These are phyloP conservation scores for Serinus canaria DNA, from an alignment of 2,113 vertebrate genomes.

Conservation along the genomic window DNA sequence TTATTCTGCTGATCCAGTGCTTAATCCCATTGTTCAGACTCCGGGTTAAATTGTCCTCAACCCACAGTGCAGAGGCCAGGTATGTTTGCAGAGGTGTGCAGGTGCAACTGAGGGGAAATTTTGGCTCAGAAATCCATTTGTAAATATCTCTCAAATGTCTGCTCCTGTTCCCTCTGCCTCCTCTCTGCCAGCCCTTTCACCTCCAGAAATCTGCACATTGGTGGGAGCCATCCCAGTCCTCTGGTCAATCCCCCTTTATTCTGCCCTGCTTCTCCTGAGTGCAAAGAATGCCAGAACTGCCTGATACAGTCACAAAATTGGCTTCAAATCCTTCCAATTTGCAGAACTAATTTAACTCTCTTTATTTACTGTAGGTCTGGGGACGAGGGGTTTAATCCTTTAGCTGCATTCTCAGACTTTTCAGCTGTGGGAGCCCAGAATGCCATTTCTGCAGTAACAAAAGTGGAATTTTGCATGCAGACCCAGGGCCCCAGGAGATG, in stretches of 20 bases:
- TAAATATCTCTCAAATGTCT: neutral
- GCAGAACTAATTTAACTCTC: constrained; percentile 11
- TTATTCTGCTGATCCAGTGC: constrained; percentile 1
- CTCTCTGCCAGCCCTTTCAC: neutral
- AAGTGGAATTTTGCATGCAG: neutral
- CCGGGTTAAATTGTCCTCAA: neutral
- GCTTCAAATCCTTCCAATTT: neutral
- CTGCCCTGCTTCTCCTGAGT: neutral
- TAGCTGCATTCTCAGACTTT: neutral
- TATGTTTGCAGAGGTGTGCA: neutral
- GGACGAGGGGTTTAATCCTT: neutral
- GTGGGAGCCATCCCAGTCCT: neutral
- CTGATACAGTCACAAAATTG: neutral
- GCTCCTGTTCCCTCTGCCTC: neutral
- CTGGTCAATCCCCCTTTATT: neutral
- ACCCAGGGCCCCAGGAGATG: neutral
- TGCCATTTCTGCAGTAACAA: neutral
- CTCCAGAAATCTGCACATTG: neutral
- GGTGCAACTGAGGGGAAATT: neutral
- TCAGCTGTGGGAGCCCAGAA: neutral
- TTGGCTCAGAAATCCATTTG: neutral
- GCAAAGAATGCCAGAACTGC: neutral
- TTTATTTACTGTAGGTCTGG: neutral
- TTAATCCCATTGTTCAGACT: neutral
- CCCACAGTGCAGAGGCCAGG: neutral